A percentile compares a stretch with the other conserved stretches of the same genome.
These are phyloP conservation scores for Hydrotaea cyrtoneurina DNA, from an alignment of 2,888 invertebrate species.

Conservation along the genomic window DNA sequence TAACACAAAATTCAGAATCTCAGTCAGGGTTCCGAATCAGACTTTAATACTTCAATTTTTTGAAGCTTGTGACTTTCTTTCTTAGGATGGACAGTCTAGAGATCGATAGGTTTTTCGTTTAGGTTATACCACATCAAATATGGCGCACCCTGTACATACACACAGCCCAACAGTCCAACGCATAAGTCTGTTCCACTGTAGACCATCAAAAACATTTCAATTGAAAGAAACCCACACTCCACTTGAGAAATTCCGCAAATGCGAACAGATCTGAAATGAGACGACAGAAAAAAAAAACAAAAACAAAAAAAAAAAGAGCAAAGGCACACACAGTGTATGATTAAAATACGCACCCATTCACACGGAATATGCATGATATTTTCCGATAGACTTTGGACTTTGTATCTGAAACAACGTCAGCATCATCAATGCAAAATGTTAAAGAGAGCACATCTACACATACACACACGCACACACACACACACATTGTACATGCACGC, in stretches of 20 bases:
- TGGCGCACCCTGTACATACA: too few species aligned
- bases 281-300: not conserved
- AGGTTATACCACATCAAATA: too few species aligned
- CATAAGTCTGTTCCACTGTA: not conserved
- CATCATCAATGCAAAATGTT: constrained; percentile 39
- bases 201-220: not conserved
- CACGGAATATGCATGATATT: constrained; percentile 57
- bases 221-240: not conserved
- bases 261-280: not conserved
- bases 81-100: too few species aligned
- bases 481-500: not conserved
- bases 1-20: too few species aligned
- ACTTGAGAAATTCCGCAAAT: constrained; percentile 1
- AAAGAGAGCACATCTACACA: constrained; percentile 8
- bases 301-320: too few species aligned
- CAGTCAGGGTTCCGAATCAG: too few species aligned
- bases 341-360: constrained; percentile 58
- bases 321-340: not conserved
- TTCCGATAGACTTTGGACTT: constrained; percentile 61
- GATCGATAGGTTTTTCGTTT: too few species aligned
- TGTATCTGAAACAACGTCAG: constrained; percentile 64
- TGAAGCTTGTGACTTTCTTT: too few species aligned
- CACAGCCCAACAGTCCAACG: too few species aligned
- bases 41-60: too few species aligned
- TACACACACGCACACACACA: not conserved